These are phyloP conservation scores for Lasioglossum villosulum DNA, from an alignment of 2,888 invertebrate species.

Conservation along the genomic window DNA sequence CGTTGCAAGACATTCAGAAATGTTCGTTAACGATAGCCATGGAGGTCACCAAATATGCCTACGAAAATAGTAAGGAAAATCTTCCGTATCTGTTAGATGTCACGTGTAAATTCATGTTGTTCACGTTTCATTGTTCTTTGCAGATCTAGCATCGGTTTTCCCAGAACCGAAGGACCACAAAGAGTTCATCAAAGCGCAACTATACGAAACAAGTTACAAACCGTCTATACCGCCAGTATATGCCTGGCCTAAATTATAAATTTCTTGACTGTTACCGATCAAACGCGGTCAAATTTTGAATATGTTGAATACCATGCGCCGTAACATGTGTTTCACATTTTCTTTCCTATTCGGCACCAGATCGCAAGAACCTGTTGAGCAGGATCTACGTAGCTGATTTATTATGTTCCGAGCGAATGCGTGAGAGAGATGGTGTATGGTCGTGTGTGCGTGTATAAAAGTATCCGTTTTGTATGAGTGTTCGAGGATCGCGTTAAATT, in stretches of 20 bases:
- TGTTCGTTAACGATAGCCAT: conserved; percentile 95
- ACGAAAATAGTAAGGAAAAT: conserved; percentile 87
- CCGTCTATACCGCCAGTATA: conserved; percentile 90
- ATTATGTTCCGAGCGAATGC: not conserved
- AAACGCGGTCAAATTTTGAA: not conserved
- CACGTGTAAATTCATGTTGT: not conserved
- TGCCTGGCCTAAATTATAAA: conserved; percentile 86
- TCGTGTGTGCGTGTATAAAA: conserved; percentile 29
- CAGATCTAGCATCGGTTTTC: conserved; percentile 91
- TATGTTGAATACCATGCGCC: conserved; percentile 11
- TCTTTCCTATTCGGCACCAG: conserved; percentile 29
- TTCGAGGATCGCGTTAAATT: conserved; percentile 26
- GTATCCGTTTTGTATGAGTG: conserved; percentile 11
- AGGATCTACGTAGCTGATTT: conserved; percentile 40
- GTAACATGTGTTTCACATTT: not conserved
- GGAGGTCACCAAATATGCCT: conserved; percentile 93
- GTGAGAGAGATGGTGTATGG: conserved; percentile 14
- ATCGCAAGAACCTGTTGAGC: conserved; percentile 62
- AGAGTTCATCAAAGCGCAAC: conserved; percentile 91
- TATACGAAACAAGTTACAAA: conserved; percentile 91
- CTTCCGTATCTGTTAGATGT: not conserved
- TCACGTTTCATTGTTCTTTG: not conserved
- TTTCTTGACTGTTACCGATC: not conserved
- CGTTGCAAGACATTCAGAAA: conserved; percentile 91
- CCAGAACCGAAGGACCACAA: conserved; percentile 91